These are phyloP conservation scores for Oxytorus armatus DNA, from an alignment of 2,888 invertebrate genomes.

Conservation along the genomic window DNA sequence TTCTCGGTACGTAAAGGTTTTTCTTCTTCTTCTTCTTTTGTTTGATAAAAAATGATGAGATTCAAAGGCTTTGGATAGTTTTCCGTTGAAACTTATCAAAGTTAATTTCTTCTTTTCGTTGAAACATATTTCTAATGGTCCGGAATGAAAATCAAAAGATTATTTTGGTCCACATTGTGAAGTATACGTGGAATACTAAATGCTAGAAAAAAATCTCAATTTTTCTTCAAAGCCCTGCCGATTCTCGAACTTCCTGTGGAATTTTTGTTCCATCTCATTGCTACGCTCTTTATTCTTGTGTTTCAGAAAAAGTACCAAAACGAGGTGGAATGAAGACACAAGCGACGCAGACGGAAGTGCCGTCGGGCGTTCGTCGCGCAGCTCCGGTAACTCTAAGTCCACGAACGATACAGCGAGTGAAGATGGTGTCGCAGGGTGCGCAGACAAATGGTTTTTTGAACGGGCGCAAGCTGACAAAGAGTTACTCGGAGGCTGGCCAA, in stretches of 20 bases:
- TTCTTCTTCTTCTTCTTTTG: neutral
- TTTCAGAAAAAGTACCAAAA: slow-evolving; percentile 90
- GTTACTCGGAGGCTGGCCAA: slow-evolving; percentile 91
- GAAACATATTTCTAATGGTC: too few relatives aligned
- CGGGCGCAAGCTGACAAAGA: slow-evolving; percentile 92
- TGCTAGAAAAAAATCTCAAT: too few relatives aligned
- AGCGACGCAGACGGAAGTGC: slow-evolving; percentile 95
- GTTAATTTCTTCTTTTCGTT: too few relatives aligned
- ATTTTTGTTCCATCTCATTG: neutral
- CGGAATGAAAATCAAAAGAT: too few relatives aligned
- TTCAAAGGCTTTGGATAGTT: neutral
- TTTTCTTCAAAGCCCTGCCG: neutral
- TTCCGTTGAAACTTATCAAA: neutral
- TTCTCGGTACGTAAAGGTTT: slow-evolving; percentile 81
- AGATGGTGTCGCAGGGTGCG: slow-evolving; percentile 95
- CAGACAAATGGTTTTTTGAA: slow-evolving; percentile 93
- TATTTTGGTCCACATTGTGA: too few relatives aligned
- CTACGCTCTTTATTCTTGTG: neutral
- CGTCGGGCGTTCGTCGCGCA: slow-evolving; percentile 86
- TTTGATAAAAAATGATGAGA: too few relatives aligned
- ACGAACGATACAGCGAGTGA: slow-evolving; percentile 92
- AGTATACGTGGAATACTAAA: too few relatives aligned
- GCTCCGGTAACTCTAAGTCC: slow-evolving; percentile 90
- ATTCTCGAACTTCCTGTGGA: neutral
- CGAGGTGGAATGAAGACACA: slow-evolving; percentile 96